Evolutionary conservation across 2,888 invertebrate genomes (phyloP).

Genomic region (Watsonalla cultraria): DNA sequence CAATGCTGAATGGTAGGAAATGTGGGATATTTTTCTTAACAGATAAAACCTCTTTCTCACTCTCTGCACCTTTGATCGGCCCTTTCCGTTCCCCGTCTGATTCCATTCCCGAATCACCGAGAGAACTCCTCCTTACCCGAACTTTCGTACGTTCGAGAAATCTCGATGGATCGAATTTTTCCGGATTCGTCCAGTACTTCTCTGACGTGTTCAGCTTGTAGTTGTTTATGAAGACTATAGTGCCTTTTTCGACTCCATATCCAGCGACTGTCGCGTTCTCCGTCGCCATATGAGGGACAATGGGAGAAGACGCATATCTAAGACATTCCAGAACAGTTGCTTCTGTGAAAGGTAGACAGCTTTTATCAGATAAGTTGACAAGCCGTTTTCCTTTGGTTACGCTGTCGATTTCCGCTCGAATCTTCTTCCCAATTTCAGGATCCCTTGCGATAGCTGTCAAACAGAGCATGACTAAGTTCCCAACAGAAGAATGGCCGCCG

Average conservation of each 20-base stretch:
- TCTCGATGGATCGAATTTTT: conserved; percentile 85
- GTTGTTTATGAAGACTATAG: conserved; percentile 91
- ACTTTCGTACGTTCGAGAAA: conserved; percentile 79
- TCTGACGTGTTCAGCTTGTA: conserved; percentile 87
- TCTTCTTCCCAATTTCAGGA: conserved; percentile 80
- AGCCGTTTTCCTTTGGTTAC: conserved; percentile 76
- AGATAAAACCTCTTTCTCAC: conserved; percentile 54
- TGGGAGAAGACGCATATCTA: conserved; percentile 89
- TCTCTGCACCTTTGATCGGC: conserved; percentile 33
- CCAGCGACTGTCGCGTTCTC: conserved; percentile 85
- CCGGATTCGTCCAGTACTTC: conserved; percentile 85
- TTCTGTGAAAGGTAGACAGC: conserved; percentile 87
- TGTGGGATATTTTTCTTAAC: conserved; percentile 81
- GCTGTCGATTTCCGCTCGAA: conserved; percentile 84
- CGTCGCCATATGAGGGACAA: conserved; percentile 93
- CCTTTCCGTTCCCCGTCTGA: conserved; percentile 59
- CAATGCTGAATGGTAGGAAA: conserved; percentile 91
- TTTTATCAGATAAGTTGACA: conserved; percentile 82
- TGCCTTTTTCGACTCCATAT: conserved; percentile 85
- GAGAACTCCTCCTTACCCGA: conserved; percentile 56
- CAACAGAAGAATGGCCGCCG: conserved; percentile 93
- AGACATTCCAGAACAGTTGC: conserved; percentile 89
- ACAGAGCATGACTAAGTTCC: conserved; percentile 88
- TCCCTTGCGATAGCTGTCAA: conserved; percentile 83
- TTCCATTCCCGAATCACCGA: conserved; percentile 79